Evolutionary conservation across 2,113 vertebrate species (phyloP).

Genomic region (Brachypteracias leptosomus): DNA sequence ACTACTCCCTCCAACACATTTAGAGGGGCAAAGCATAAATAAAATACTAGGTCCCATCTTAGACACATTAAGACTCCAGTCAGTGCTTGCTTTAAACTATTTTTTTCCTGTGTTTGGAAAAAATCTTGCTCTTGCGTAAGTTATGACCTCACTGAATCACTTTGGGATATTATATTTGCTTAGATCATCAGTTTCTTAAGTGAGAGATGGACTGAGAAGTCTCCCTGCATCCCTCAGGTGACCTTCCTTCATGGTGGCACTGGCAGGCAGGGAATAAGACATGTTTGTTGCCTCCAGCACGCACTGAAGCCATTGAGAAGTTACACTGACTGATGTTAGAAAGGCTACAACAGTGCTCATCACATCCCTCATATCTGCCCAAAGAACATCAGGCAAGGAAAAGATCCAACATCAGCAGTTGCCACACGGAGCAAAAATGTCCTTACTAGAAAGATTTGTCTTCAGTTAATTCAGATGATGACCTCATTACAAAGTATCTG

Average conservation of each 20-base stretch:
- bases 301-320: accelerated
- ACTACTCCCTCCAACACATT: neutral
- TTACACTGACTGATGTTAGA: neutral
- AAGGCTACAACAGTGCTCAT: neutral
- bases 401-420: neutral
- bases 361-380: neutral
- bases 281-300: accelerated
- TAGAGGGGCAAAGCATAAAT: neutral
- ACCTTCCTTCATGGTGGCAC: neutral
- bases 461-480: neutral
- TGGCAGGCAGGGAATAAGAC: neutral
- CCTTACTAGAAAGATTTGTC: neutral
- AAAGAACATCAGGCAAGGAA: neutral
- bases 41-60: neutral
- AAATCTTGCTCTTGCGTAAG: accelerated
- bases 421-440: neutral
- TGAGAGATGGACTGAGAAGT: neutral
- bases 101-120: neutral
- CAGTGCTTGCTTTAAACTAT: neutral
- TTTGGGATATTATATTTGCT: neutral
- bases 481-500: neutral
- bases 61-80: accelerated
- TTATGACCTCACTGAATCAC: neutral
- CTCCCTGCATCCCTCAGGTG: neutral
- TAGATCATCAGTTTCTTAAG: neutral